Conservation (phyloP, 2,888 invertebrate species). For the Drosophila macrospina region DNA sequence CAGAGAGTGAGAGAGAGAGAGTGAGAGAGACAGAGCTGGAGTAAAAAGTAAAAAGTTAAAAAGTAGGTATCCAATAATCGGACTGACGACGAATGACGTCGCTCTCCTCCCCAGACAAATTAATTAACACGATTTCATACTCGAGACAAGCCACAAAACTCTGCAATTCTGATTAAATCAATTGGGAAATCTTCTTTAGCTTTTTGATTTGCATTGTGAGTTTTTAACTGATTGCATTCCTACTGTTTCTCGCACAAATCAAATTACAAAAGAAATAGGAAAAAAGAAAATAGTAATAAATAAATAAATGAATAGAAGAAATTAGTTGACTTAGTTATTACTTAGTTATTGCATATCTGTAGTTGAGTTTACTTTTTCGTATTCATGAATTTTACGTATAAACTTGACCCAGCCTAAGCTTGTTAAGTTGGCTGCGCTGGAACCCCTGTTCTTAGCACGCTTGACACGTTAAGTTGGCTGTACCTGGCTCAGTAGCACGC, state of each 20-base stretch:
- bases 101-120: conserved; percentile 44
- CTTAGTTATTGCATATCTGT: no score
- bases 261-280: no score
- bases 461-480: conserved; percentile 18
- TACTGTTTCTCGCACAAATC: not conserved
- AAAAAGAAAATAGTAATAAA: no score
- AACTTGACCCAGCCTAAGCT: not conserved
- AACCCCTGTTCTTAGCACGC: not conserved
- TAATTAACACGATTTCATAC: conserved; percentile 63
- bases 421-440: conserved; percentile 19
- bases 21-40: not conserved
- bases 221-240: conserved; percentile 24
- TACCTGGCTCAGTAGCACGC: not conserved
- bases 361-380: not conserved
- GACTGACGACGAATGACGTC: not conserved
- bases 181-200: conserved; percentile 24
- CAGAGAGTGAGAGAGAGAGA: not conserved
- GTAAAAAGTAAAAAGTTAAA: no score
- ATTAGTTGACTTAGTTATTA: not conserved
- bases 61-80: not conserved
- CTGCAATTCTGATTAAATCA: conserved; percentile 22
- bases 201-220: not conserved
- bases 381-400: not conserved
- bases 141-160: conserved; percentile 16
- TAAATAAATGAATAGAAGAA: no score